phyloP scores from a whole-genome alignment of 2,888 invertebrate genomes.

The Caenorhabditis sulstoni region DNA sequence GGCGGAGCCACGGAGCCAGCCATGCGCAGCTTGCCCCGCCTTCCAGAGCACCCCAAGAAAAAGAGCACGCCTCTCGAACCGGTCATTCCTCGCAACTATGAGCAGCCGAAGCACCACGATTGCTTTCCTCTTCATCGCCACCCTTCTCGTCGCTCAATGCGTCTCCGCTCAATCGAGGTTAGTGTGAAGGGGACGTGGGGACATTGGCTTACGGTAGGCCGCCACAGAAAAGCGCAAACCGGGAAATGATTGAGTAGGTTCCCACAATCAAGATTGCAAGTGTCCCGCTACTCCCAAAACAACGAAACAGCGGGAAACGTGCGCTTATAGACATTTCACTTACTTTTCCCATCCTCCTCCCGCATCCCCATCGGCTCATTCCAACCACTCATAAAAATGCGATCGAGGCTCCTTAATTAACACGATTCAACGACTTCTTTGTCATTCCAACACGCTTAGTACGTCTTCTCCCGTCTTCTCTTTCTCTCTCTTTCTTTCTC shows the following conservation, averaged over 20 bases:
- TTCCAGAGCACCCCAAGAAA: constrained; percentile 24
- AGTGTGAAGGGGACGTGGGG: background rate
- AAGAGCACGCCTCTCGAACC: constrained; percentile 35
- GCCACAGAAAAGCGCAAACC: too few relatives aligned
- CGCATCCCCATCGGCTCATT: background rate
- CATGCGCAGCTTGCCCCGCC: constrained; percentile 48
- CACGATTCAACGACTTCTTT: constrained; percentile 29
- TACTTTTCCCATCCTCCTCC: constrained; percentile 13
- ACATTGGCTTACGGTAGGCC: too few relatives aligned
- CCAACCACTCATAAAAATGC: too few relatives aligned
- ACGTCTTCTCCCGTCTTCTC: background rate
- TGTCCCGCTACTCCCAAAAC: too few relatives aligned
- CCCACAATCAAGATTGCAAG: background rate
- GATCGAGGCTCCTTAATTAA: constrained; percentile 18
- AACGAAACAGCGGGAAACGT: too few relatives aligned
- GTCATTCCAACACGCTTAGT: constrained; percentile 19
- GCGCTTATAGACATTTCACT: too few relatives aligned
- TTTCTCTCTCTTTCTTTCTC: background rate
- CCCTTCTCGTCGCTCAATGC: constrained; percentile 60
- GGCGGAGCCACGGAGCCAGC: constrained; percentile 44
- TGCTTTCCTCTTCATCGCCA: constrained; percentile 61
- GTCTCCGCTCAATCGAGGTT: constrained; percentile 59
- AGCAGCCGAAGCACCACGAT: constrained; percentile 63
- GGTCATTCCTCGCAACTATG: constrained; percentile 65
- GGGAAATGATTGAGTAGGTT: background rate